Evolutionary conservation across 2,888 invertebrate genomes (phyloP), one percentile per base, ranked within the genome.

Genomic region (Pediacus dermestoides): DNA sequence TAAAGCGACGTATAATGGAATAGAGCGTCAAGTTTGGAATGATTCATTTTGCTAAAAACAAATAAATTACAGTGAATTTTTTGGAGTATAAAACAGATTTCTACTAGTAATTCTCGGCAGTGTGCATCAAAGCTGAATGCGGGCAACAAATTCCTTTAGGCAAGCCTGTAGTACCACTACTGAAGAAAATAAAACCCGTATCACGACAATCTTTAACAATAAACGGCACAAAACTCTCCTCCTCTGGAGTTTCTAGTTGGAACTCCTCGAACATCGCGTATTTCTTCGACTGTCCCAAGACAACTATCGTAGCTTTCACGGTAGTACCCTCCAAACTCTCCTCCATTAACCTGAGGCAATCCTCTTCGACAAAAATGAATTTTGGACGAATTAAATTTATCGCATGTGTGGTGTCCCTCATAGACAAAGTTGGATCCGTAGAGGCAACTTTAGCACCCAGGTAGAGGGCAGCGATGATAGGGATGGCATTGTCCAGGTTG

Each of bases 391-490:
- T 52, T 39, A 57, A 43, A 2, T 42, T 36, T 2, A 63, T 9
- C 3, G 61, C 48, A 37, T 55, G 50, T 14, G 36, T 42, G 3
- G 46, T 52, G 7, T 61, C 57, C 8, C 35, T 23, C 1, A 37
- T 22, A 1, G 57, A 52, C 23, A 63, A 42, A 0, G 46, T 49
- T 1, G 58, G 58, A 40, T 66, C 61, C 9, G 65, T 37, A 8
- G 55, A 54, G 2, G 56, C 52, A 1, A 58, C 40, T 25, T 52
- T 57, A 3, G 58, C 61, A 2, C 75, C 75, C 3, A 73, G 58
- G 46, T 66, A 74, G 2, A 72, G 44, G 0, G 70, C 66, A 1
- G 74, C 73, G 27, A 75, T 67, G 31, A 71, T 64, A 0, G 75
- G 73, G 13, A 74, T 63, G 2, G 59, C 58, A 6, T 70, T 53